phyloP scores from a whole-genome alignment of 2,888 invertebrate genomes.

The Leucoma salicis region DNA sequence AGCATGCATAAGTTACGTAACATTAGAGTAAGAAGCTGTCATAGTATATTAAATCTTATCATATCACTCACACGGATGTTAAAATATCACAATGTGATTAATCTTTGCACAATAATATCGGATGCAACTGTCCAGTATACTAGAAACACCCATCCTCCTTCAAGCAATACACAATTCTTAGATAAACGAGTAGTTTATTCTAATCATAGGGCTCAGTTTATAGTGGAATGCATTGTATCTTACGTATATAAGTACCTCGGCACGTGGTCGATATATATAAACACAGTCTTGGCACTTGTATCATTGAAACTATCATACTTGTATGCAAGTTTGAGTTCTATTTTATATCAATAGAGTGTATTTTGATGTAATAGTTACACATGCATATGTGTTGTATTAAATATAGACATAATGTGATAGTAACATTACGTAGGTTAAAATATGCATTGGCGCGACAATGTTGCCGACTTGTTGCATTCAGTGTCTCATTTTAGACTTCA shows the following conservation, averaged over 20 bases:
- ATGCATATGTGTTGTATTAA: slow-evolving; percentile 42
- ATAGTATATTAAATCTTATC: slow-evolving; percentile 12
- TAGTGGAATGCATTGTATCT: slow-evolving; percentile 33
- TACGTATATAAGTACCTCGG: slow-evolving; percentile 40
- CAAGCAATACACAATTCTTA: not conserved
- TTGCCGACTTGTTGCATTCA: slow-evolving; percentile 51
- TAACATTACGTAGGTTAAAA: slow-evolving; percentile 58
- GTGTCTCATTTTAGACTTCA: slow-evolving; percentile 39
- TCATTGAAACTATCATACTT: slow-evolving; percentile 38
- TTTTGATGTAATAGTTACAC: slow-evolving; percentile 8
- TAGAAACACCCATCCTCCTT: slow-evolving; percentile 25
- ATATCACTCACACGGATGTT: slow-evolving; percentile 26
- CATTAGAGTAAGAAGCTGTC: not conserved
- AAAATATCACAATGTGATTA: slow-evolving; percentile 37
- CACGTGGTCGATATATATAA: slow-evolving; percentile 59
- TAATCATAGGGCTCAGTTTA: slow-evolving; percentile 37
- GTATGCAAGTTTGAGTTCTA: slow-evolving; percentile 28
- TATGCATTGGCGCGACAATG: slow-evolving; percentile 59
- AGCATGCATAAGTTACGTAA: too few species aligned
- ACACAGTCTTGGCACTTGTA: slow-evolving; percentile 58
- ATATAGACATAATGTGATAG: slow-evolving; percentile 57
- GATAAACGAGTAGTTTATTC: slow-evolving; percentile 2
- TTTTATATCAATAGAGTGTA: slow-evolving; percentile 11
- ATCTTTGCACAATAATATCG: slow-evolving; percentile 34
- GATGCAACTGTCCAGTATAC: slow-evolving; percentile 25